These are phyloP conservation scores for Wiebesia pumilae DNA, from an alignment of 1,140 invertebrate genomes.

Conservation along the genomic window DNA sequence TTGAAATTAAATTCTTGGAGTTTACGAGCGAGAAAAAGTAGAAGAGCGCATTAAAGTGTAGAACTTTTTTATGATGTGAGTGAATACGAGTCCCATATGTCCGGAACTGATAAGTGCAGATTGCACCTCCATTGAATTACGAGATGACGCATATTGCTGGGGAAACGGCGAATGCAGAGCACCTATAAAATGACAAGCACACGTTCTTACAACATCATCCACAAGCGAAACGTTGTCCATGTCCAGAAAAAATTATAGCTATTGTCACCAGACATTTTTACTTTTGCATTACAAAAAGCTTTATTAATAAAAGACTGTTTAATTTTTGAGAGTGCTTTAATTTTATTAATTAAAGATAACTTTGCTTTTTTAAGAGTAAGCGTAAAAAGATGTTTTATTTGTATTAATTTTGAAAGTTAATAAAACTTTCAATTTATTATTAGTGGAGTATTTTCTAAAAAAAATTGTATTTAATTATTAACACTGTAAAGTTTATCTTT, in stretches of 20 bases:
- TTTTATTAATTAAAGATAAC: not conserved
- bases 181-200: constrained; percentile 64
- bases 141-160: not conserved
- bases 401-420: not conserved
- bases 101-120: constrained; percentile 69
- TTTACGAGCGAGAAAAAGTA: not conserved
- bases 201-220: constrained; percentile 57
- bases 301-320: not conserved
- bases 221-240: constrained; percentile 45
- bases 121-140: constrained; percentile 71
- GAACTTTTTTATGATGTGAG: constrained; percentile 57
- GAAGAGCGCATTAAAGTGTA: not conserved
- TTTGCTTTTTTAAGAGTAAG: not conserved
- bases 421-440: not conserved
- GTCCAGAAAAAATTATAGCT: not conserved
- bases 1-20: not conserved
- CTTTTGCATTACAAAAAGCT: constrained; percentile 10
- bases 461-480: no score
- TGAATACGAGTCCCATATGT: constrained; percentile 67
- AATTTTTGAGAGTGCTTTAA: not conserved
- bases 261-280: constrained; percentile 18
- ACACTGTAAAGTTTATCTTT: not conserved
- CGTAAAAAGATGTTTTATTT: not conserved
- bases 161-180: not conserved
- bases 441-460: no score